Conservation (phyloP, 92 coral and sea anemone genomes). For the Heteractis magnifica region DNA sequence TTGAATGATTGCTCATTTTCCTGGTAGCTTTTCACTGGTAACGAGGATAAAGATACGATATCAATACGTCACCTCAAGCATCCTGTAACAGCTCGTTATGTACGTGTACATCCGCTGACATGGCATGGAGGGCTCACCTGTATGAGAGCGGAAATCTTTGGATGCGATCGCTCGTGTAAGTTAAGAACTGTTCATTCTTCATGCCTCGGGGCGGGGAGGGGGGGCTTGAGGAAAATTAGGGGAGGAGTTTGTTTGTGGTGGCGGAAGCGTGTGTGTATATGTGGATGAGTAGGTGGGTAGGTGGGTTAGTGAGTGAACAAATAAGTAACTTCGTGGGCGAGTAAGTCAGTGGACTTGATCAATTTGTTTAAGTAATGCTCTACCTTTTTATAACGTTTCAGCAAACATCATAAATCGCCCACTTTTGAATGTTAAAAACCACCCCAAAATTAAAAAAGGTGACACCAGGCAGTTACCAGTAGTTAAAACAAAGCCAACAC, state of each 20-base stretch:
- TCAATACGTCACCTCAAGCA: conserved; percentile 79
- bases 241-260: background rate
- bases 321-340: too few species aligned
- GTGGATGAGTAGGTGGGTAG: too few species aligned
- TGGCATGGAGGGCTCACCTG: conserved; percentile 91
- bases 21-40: conserved; percentile 68
- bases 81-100: conserved; percentile 88
- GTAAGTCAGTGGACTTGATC: background rate
- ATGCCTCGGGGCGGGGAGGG: too few species aligned
- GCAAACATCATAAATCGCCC: background rate
- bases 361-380: background rate
- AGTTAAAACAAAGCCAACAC: background rate
- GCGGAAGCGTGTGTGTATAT: too few species aligned
- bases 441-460: background rate
- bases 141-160: conserved; percentile 91
- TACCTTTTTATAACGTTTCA: background rate
- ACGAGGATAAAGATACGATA: conserved; percentile 79
- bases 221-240: too few species aligned
- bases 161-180: conserved; percentile 87
- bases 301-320: too few species aligned
- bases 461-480: background rate
- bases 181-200: background rate
- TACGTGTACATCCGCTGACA: conserved; percentile 76
- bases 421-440: background rate
- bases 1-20: background rate